These are phyloP conservation scores for Patella ulyssiponensis DNA, from an alignment of 2,888 invertebrate species.

Conservation along the genomic window DNA sequence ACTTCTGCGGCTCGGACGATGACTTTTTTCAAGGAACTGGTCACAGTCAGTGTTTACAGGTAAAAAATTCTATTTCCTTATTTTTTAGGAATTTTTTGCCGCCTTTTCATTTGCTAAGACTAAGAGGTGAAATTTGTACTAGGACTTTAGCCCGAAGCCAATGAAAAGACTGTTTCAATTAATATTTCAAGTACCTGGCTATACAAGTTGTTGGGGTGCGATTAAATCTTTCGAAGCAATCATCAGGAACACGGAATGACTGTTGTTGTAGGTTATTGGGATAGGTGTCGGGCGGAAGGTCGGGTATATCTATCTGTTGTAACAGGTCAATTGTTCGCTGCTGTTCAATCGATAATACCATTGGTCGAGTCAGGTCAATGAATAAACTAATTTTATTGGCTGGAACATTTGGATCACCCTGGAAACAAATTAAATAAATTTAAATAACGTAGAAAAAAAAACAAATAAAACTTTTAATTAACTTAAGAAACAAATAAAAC, in stretches of 20 bases:
- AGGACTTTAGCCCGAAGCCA: no score
- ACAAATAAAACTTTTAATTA: neutral
- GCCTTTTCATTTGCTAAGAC: no score
- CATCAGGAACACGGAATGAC: slow-evolving; percentile 58
- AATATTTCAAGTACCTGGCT: slow-evolving; percentile 40
- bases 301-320: slow-evolving; percentile 42
- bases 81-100: no score
- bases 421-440: slow-evolving; percentile 6
- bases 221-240: slow-evolving; percentile 41
- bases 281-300: slow-evolving; percentile 33
- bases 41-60: no score
- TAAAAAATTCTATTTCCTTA: no score
- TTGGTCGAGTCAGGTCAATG: slow-evolving; percentile 58
- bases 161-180: no score
- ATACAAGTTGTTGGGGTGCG: slow-evolving; percentile 47
- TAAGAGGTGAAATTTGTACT: no score
- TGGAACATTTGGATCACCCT: slow-evolving; percentile 70
- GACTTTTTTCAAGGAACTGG: no score
- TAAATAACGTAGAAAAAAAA: neutral
- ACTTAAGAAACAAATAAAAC: neutral
- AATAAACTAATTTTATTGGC: slow-evolving; percentile 63
- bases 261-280: slow-evolving; percentile 47
- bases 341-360: slow-evolving; percentile 56
- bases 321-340: slow-evolving; percentile 51
- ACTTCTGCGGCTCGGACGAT: no score